A percentile compares a stretch with the other conserved stretches of the same genome.
phyloP scores from a whole-genome alignment of 2,888 invertebrate species.

The Andrena marginata region DNA sequence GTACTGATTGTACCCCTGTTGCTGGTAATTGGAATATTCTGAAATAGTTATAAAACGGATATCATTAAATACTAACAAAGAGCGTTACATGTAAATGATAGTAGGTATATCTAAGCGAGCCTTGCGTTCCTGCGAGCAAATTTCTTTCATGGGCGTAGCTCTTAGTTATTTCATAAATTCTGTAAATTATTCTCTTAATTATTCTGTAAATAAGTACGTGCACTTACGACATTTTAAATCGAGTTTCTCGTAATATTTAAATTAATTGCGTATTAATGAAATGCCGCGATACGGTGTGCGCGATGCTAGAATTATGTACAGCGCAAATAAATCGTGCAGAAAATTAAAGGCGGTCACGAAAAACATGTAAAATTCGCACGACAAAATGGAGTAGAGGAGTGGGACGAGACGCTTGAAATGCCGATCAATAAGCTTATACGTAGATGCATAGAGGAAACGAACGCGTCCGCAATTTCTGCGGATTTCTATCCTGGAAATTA shows the following conservation, averaged over 20 bases:
- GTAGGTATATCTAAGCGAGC: no score
- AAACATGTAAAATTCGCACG: conserved; percentile 9
- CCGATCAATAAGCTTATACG: conserved; percentile 52
- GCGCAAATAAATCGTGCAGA: background rate
- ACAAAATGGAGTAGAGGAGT: conserved; percentile 35
- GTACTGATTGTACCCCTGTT: conserved; percentile 82
- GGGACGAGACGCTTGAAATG: conserved; percentile 42
- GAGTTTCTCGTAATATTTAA: background rate
- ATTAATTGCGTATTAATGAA: background rate
- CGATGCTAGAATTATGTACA: background rate
- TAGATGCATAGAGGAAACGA: background rate
- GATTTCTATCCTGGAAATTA: background rate
- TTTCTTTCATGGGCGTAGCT: no score
- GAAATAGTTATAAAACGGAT: conserved; percentile 37
- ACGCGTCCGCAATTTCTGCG: background rate
- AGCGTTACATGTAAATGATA: background rate
- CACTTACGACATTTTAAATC: background rate
- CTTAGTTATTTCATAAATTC: no score
- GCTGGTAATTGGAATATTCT: conserved; percentile 83
- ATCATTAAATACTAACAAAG: background rate
- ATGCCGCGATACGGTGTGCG: background rate
- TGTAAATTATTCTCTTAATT: no score
- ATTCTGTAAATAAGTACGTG: no score
- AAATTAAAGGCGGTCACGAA: background rate
- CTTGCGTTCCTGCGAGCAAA: no score